These are phyloP conservation scores for Chelonus insularis DNA, from an alignment of 1,140 invertebrate genomes.

Conservation along the genomic window DNA sequence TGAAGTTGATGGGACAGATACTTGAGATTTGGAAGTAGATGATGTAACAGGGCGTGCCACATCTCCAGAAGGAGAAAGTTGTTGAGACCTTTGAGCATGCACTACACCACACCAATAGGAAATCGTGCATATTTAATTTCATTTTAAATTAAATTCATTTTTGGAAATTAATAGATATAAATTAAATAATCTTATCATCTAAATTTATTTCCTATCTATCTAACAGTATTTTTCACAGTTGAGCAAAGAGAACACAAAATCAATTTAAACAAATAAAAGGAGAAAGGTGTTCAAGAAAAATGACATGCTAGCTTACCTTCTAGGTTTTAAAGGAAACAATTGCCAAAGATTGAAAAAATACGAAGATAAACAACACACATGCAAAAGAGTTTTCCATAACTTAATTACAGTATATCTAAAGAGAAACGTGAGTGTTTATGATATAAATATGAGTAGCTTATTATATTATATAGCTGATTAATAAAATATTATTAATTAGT, in stretches of 20 bases:
- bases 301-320: conserved; percentile 32
- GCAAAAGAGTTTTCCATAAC: no score
- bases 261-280: no score
- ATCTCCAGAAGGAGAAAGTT: conserved; percentile 39
- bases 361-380: no score
- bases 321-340: neutral
- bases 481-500: no score
- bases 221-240: no score
- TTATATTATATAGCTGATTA: no score
- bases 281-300: neutral
- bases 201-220: no score
- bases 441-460: no score
- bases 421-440: no score
- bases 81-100: conserved; percentile 49
- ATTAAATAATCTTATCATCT: neutral
- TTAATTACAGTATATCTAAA: no score
- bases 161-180: neutral
- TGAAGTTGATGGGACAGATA: conserved; percentile 37
- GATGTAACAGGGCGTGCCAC: conserved; percentile 35
- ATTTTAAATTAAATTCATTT: neutral
- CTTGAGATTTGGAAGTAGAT: conserved; percentile 40
- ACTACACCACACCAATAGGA: conserved; percentile 49
- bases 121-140: conserved; percentile 33
- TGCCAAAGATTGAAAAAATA: no score
- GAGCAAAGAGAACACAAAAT: no score